Base-by-base conservation (phyloP, 2,888 invertebrate species). In the Nyleta sp. region DNA sequence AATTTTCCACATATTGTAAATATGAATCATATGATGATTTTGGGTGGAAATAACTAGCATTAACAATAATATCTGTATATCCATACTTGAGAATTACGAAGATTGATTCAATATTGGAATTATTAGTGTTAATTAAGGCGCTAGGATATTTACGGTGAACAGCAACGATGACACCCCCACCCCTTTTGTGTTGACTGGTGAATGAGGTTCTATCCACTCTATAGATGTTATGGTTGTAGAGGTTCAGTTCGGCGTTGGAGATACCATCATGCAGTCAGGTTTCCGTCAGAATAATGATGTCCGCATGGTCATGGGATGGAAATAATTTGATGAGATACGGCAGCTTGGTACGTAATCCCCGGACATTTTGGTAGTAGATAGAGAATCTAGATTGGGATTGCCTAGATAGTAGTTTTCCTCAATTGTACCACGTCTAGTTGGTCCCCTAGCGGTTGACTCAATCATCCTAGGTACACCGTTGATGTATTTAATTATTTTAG, bases 271-370 rank as follows among this genome's bases (percentile, higher is more conserved):
- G 8, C 8, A 60, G 46, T 46, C 46, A 60, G 6, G 60, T 60
- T 28, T 60, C 60, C 18, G 46, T 60, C 1, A 60, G 22, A 8
- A 60, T 33, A 2, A 60, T n/a, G n/a, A 60, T 18, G 10, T 60
- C 60, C n/a, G 20, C 22, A 22, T 28, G 7, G 13, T 46, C 46
- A 17, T 22, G 33, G 2, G 8, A 6, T 5, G 42, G 33, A 11
- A 15, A 11, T 11, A 46, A 44, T 3, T 7, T 46, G 2, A 3
- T 7, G 33, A 60, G n/a, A 4, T n/a, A 11, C 6, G 18, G 17
- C 8, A 60, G 13, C 18, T 59, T 59, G 6, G 59, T 42, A 8
- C 44, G 15, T 1, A 57, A 35, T 11, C 55, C 55, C 1, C 55
- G n/a, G 1, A 57, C 35, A 38, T 57, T 57, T 24, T 42, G 44